Base-by-base conservation (phyloP, 1,140 invertebrate species). In the Harlomillsia oculata region DNA sequence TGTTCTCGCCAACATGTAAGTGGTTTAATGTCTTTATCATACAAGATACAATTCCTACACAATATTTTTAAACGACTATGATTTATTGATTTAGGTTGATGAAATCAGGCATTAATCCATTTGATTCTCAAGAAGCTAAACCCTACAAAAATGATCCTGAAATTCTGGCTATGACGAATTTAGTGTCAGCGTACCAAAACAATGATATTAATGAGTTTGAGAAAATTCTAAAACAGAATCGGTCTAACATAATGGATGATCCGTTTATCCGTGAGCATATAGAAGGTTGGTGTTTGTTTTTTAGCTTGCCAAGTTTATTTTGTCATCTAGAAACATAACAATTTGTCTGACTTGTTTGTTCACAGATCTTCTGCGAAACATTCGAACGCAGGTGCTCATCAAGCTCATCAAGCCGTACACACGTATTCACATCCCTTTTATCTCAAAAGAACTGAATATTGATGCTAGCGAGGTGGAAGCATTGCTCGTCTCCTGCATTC, bases 41-140 rank as follows among this genome's bases (percentile, higher is more conserved):
- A 41, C 23, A 3, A 9, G 20, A 23, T 45, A 45, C n/a, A 13
- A 26, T 45, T 0, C 14, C 30, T 8, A 34, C 6, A 6, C 6
- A 8, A 40, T 2, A 20, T 5, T 37, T 48, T 5, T 18, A 49
- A 25, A 77, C 69, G 67, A 67, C 60, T 23, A 23, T 68, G 79
- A 40, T 78, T 79, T 74, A 72, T 76, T 32, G 26, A 55, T 68
- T 67, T 70, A 93, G 89, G 89, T 76, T 96, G 53, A 96, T 96
- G 92, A 96, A 96, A 72, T 97, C 95, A n/a, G 94, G 91, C 20
- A 99, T 99, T 53, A 99, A 99, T 77, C 97, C 97, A 5, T 99
- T 99, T 74, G 96, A 99, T 75, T 97, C 93, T 1, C 96, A 99
- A 80, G 97, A 99, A 79, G 96, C 96, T 0, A 99, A 99, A 71